These are phyloP conservation scores for Drosophila helvetica DNA, from an alignment of 2,888 invertebrate genomes.

Conservation along the genomic window DNA sequence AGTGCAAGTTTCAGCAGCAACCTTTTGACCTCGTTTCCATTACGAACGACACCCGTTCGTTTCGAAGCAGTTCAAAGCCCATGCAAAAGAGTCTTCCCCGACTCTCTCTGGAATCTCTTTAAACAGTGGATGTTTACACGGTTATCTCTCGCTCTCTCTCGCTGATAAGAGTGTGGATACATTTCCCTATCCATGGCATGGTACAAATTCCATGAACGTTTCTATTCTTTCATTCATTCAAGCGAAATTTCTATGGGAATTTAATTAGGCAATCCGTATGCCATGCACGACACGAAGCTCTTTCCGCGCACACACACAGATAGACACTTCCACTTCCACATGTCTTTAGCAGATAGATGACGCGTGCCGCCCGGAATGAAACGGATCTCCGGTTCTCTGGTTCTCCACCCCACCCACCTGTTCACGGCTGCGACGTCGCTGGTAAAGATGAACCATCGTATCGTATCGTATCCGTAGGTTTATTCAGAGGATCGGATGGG, in stretches of 20 bases:
- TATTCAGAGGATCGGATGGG: background rate
- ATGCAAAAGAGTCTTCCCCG: background rate
- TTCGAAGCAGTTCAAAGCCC: background rate
- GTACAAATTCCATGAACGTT: conserved; percentile 15
- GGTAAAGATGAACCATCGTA: conserved; percentile 68
- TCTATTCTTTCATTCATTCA: conserved; percentile 33
- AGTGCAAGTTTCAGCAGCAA: background rate
- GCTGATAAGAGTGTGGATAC: background rate
- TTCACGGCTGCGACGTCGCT: conserved; percentile 63
- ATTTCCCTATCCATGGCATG: conserved; percentile 14
- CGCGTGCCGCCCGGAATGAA: background rate
- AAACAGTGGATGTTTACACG: background rate
- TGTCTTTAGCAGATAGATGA: background rate
- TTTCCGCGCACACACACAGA: background rate
- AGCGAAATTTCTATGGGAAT: conserved; percentile 17
- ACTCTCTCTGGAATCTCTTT: background rate
- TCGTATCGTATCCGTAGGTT: background rate
- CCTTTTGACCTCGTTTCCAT: background rate
- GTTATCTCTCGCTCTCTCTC: background rate
- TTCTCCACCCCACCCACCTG: conserved; percentile 60
- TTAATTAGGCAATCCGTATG: conserved; percentile 58
- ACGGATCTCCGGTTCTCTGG: background rate
- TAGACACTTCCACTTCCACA: background rate
- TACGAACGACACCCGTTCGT: background rate
- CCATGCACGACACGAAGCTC: conserved; percentile 36